Base-by-base conservation (phyloP, 2,113 vertebrate genomes). In the Baryphthengus martii region DNA sequence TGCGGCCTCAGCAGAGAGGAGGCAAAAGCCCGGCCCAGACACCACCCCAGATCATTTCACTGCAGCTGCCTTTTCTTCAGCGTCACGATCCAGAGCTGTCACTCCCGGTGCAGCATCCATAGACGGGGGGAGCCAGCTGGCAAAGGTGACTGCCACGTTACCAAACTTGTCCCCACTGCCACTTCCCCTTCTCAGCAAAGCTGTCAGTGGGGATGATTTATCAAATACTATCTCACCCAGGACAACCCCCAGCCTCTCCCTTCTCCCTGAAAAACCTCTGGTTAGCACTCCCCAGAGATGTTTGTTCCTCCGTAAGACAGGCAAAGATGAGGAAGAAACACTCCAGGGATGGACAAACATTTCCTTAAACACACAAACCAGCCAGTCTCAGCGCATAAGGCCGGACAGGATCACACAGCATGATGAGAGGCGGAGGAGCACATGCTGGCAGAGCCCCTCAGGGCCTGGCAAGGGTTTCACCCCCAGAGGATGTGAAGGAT, bases 351-450 rank as follows among this genome's bases (percentile, higher is more conserved):
- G 23, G 31, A 28, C 20, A n/a, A 50, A 24, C 13, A 24, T 23
- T 21, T 49, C 77, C 37, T 62, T 11, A 40, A 55, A 17, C 7
- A 3, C 29, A 3, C 35, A 17, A 29, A 53, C 9, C 52, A 55
- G 55, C 50, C 33, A 1, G 7, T 13, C 11, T 16, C 18, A 58
- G 58, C 11, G 8, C 0, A 3, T 14, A 31, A 35, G 17, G 29
- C 17, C 21, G 2, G 52, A 6, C 12, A 12, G 42, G 40, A 21
- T 0, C 15, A 19, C 37, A 61, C 23, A 2, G 6, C 5, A 1
- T 10, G 56, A 65, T 3, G 55, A 39, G 73, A 45, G 40, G 12
- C 1, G 2, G 20, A 31, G 71, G 56, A 44, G 45, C 16, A 9
- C 0, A 8, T 17, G 10, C 61, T 13, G 3, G 15, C 28, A 1